A percentile compares a stretch with the other conserved stretches of the same genome.
Evolutionary conservation across 2,888 invertebrate species (phyloP).

Genomic region (Nebria salina): DNA sequence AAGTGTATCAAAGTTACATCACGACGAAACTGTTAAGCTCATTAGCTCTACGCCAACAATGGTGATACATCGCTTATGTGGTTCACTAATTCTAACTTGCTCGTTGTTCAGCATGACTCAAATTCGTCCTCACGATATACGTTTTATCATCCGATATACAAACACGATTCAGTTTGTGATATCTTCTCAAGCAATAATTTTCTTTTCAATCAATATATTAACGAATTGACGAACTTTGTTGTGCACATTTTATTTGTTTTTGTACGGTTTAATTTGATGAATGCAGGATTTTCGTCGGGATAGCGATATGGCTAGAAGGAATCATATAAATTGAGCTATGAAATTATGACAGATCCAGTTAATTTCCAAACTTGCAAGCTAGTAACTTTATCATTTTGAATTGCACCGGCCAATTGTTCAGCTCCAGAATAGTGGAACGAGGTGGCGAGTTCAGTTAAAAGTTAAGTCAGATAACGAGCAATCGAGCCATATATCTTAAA

Average conservation of each 20-base stretch:
- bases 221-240: too few relatives aligned
- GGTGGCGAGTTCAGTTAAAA: slow-evolving; percentile 6
- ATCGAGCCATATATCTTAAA: slow-evolving; percentile 25
- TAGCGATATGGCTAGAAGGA: too few relatives aligned
- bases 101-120: neutral
- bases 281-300: too few relatives aligned
- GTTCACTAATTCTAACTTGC: neutral
- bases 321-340: too few relatives aligned
- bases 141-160: neutral
- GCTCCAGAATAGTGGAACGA: neutral
- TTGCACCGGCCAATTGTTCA: neutral
- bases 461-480: slow-evolving; percentile 23
- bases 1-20: neutral
- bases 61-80: neutral
- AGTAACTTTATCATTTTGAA: neutral
- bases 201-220: neutral
- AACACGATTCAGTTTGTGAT: neutral
- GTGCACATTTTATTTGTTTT: too few relatives aligned
- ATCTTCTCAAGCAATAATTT: neutral
- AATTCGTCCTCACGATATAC: neutral
- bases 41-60: neutral
- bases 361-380: neutral
- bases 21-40: neutral
- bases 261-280: too few relatives aligned
- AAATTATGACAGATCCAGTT: neutral